Evolutionary conservation across 2,888 invertebrate species (phyloP).

Genomic region (Polylopha cassiicola): DNA sequence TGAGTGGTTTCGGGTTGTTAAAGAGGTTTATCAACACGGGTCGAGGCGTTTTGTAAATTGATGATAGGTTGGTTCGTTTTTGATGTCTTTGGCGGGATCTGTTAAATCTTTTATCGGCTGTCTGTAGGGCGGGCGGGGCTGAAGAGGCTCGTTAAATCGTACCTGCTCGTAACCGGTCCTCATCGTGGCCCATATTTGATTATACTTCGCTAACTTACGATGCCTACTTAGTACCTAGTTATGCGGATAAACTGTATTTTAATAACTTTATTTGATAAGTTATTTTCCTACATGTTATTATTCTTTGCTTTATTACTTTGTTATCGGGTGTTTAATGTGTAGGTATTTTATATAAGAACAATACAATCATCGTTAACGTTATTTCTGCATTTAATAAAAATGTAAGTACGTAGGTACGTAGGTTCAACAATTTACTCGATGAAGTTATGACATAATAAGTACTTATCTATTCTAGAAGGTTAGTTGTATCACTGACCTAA

Average conservation of each 20-base stretch:
- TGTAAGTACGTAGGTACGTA: too few species aligned
- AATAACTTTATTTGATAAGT: not conserved
- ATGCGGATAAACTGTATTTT: too few species aligned
- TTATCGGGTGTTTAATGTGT: too few species aligned
- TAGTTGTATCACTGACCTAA: too few species aligned
- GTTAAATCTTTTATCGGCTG: constrained; percentile 56
- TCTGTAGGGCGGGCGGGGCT: constrained; percentile 35
- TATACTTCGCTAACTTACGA: too few species aligned
- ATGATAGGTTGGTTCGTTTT: constrained; percentile 42
- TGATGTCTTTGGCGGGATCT: constrained; percentile 45
- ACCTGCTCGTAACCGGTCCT: constrained; percentile 33
- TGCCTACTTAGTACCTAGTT: too few species aligned
- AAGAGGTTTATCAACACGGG: constrained; percentile 17
- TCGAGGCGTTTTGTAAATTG: constrained; percentile 39
- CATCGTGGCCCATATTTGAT: constrained; percentile 25
- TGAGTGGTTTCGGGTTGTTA: constrained; percentile 13
- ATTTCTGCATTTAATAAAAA: too few species aligned
- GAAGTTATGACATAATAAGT: too few species aligned
- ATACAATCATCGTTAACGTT: too few species aligned
- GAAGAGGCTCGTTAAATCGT: constrained; percentile 42
- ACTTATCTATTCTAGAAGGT: too few species aligned
- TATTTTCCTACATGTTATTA: constrained; percentile 16
- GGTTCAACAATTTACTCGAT: too few species aligned
- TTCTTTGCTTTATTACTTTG: constrained; percentile 3
- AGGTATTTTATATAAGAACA: too few species aligned